Conservation (phyloP, 2,113 vertebrate genomes). For the Rhinolophus ferrumequinum region DNA sequence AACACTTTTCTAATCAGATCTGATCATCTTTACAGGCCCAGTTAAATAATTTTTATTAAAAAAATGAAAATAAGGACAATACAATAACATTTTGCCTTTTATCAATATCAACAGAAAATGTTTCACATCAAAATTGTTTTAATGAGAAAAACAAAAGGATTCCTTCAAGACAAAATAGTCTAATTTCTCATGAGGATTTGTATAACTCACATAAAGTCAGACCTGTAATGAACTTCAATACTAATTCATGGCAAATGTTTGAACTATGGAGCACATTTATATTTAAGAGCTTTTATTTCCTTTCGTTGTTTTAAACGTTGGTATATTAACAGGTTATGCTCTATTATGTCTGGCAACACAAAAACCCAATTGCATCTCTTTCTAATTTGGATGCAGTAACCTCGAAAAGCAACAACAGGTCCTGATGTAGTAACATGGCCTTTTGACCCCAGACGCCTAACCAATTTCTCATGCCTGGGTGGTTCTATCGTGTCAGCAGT, state of each 20-base stretch:
- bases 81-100: constrained; percentile 25
- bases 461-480: neutral
- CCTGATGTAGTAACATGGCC: neutral
- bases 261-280: neutral
- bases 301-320: constrained; percentile 20
- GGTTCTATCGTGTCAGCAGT: neutral
- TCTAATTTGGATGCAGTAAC: neutral
- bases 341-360: neutral
- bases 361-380: constrained; percentile 9
- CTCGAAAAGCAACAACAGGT: constrained; percentile 29
- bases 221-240: constrained; percentile 18
- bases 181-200: constrained; percentile 45
- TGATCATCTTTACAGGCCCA: neutral
- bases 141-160: neutral
- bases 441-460: neutral
- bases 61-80: constrained; percentile 3
- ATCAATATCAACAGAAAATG: constrained; percentile 25
- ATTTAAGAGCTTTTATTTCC: constrained; percentile 30
- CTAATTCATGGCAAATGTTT: constrained; percentile 40
- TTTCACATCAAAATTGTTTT: constrained; percentile 18
- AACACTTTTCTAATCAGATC: neutral
- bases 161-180: constrained; percentile 22
- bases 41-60: constrained; percentile 35
- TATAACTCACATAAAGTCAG: neutral
- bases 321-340: constrained; percentile 37